Percentiles rank a stretch among this genome's conserved stretches.
phyloP scores from a whole-genome alignment of 2,113 vertebrate species.

The Camarhynchus parvulus region DNA sequence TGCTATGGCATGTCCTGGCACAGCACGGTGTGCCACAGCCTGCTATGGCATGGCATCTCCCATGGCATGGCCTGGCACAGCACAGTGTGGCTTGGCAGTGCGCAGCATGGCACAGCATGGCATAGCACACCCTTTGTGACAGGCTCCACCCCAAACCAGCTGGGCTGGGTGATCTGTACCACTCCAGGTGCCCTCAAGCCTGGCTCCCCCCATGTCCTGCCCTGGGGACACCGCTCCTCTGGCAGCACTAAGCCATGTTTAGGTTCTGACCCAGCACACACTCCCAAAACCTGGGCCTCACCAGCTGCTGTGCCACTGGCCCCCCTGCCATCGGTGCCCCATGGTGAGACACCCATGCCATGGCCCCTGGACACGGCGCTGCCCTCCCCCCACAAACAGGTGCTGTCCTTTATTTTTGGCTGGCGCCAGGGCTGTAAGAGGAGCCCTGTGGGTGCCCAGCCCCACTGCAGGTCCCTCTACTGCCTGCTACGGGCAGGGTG shows the following conservation, averaged over 20 bases:
- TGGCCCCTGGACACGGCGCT: neutral
- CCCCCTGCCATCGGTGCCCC: fast-evolving
- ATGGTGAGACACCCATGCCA: neutral
- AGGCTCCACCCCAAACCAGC: neutral
- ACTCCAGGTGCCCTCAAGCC: neutral
- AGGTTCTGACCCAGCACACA: neutral
- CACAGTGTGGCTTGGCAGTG: neutral
- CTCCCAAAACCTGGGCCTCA: neutral
- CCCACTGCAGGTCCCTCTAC: neutral
- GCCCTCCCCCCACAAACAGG: slow-evolving; percentile 38
- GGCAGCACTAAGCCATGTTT: neutral
- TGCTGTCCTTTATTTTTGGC: slow-evolving; percentile 73
- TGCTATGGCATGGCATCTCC: neutral
- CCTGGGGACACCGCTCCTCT: fast-evolving
- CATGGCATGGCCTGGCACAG: neutral
- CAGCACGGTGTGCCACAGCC: neutral
- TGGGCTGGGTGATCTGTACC: neutral
- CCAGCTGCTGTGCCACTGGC: fast-evolving
- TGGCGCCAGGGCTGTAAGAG: neutral
- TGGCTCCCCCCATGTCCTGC: neutral
- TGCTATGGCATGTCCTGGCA: fast-evolving
- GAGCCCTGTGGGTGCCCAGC: neutral
- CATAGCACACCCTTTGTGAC: neutral
- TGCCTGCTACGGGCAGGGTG: neutral
- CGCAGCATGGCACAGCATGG: too few species aligned